phyloP scores from a whole-genome alignment of 2,888 invertebrate genomes.

The Cosmia pyralina region DNA sequence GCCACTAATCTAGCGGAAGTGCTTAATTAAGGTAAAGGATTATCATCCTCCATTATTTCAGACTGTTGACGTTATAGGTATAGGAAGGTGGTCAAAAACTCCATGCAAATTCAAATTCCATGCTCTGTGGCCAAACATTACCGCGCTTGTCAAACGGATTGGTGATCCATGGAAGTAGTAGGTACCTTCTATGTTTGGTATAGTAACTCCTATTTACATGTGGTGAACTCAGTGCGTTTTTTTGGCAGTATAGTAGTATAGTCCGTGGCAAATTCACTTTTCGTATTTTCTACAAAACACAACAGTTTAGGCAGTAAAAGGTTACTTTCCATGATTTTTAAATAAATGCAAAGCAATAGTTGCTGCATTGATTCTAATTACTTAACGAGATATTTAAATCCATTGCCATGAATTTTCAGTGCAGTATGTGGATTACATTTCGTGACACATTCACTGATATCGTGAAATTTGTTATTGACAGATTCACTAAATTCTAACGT shows the following conservation, averaged over 20 bases:
- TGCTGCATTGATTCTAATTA: neutral
- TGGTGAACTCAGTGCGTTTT: neutral
- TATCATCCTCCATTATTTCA: constrained; percentile 3
- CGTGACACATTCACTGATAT: constrained; percentile 5
- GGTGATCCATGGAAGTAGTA: neutral
- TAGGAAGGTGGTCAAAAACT: neutral
- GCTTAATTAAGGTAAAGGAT: constrained; percentile 46
- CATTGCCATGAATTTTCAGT: constrained; percentile 1
- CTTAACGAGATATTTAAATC: neutral
- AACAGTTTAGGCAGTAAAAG: neutral
- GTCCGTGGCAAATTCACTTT: neutral
- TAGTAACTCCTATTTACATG: constrained; percentile 1
- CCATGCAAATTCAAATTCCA: neutral
- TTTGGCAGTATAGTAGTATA: too few relatives aligned
- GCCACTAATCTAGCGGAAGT: constrained; percentile 37
- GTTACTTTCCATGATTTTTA: neutral
- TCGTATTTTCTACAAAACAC: neutral
- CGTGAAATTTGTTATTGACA: constrained; percentile 26
- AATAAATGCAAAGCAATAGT: neutral
- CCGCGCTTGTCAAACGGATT: neutral
- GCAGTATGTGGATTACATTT: neutral
- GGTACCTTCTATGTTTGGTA: neutral
- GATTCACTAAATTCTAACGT: neutral
- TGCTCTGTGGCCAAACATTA: neutral
- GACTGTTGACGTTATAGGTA: neutral